phyloP scores from a whole-genome alignment of 2,113 vertebrate species.

The Upupa epops region DNA sequence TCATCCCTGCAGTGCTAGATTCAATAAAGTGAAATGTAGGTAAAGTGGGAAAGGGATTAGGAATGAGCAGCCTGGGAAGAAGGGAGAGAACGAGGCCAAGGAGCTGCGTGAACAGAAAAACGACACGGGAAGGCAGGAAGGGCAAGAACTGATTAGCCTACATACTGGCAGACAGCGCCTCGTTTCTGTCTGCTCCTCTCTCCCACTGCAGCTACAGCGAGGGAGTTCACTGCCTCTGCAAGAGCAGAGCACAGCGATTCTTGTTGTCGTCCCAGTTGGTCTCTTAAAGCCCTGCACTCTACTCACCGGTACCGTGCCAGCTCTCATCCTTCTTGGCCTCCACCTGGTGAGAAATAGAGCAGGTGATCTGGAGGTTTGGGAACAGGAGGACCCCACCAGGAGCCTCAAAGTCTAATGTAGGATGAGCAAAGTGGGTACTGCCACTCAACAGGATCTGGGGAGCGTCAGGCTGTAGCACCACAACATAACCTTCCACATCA shows the following conservation, averaged over 20 bases:
- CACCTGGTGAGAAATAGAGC: constrained; percentile 89
- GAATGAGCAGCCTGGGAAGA: constrained; percentile 5
- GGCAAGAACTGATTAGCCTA: constrained; percentile 55
- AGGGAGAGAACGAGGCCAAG: constrained; percentile 21
- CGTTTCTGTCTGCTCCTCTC: constrained; percentile 11
- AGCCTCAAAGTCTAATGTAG: constrained; percentile 88
- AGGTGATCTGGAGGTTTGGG: constrained; percentile 91
- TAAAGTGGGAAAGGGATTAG: constrained; percentile 44
- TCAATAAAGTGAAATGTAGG: constrained; percentile 8
- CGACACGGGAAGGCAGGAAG: constrained; percentile 41
- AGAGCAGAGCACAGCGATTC: background rate
- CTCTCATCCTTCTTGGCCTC: constrained; percentile 80
- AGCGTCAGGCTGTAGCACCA: constrained; percentile 95
- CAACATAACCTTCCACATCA: constrained; percentile 93
- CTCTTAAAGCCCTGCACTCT: background rate
- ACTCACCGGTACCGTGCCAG: constrained; percentile 76
- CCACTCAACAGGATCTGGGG: constrained; percentile 94
- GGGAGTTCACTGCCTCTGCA: background rate
- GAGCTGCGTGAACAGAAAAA: background rate
- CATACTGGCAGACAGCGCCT: constrained; percentile 11
- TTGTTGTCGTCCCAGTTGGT: background rate
- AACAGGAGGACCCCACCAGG: constrained; percentile 89
- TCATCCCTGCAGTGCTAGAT: background rate
- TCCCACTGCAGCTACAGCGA: background rate
- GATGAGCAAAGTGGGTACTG: constrained; percentile 87